Evolutionary conservation across 64 coral and sea anemone genomes (phyloP), one percentile per base, ranked within the genome.

Genomic region (Stylophora pistillata): DNA sequence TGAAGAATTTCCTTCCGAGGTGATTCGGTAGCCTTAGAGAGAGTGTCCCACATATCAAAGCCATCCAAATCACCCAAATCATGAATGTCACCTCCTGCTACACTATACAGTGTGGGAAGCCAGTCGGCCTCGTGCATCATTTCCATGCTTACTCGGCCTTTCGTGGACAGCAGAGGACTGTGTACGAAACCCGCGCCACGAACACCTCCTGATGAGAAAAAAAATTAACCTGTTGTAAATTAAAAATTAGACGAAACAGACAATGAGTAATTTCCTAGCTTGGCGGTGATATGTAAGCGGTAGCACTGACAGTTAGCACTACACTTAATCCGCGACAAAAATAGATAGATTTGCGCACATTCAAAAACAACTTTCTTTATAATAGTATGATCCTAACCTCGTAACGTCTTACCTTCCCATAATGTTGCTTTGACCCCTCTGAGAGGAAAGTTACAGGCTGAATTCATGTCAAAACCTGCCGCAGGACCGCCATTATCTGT

Each of bases 111-210:
- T 20, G 96, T 95, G n/a, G 96, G 96, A 15, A 99, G 71, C 96
- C 96, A 99, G 66, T 99, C 96, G 11, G 87, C 93, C 55, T 90
- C 96, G 33, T 99, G 96, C 78, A 99, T 88, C 37, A 99, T 77
- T 20, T 99, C 81, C 64, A 91, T 95, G 82, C 87, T 89, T 30
- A 99, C 90, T 66, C 96, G 93, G 64, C 93, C 93, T 74, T 89
- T 90, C 2, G 82, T 61, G 3, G 77, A 81, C 14, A 99, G 79
- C 0, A 99, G 90, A 2, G 96, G 96, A 85, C 96, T 99, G 62
- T 99, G 93, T 21, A 99, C 60, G 69, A 99, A 99, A 10, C 87
- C 90, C 18, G 90, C 82, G 26, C 96, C 96, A 68, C 96, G 90
- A 21, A 99, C 66, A 68, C 96, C 96, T 28, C 96, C 96, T 95